phyloP scores from a whole-genome alignment of 2,888 invertebrate genomes.

The Aphodius granarius region DNA sequence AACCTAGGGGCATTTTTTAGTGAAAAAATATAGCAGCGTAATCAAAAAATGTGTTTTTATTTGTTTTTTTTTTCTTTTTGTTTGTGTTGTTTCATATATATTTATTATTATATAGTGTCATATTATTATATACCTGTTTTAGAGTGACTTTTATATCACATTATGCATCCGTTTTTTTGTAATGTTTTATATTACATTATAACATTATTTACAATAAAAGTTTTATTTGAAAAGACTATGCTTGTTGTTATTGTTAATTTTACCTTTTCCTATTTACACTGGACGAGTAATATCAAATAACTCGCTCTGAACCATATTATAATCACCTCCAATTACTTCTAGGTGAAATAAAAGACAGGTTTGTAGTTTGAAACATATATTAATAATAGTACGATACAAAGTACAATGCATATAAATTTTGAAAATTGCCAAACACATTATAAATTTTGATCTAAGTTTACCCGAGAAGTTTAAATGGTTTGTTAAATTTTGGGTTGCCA shows the following conservation, averaged over 20 bases:
- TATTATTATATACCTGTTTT: constrained; percentile 18
- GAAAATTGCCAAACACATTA: background rate
- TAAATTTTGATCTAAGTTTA: background rate
- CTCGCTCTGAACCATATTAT: too few species aligned
- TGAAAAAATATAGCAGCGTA: background rate
- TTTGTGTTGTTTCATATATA: constrained; percentile 9
- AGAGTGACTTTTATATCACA: constrained; percentile 7
- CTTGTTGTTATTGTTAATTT: background rate
- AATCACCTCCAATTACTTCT: too few species aligned
- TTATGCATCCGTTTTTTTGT: constrained; percentile 3
- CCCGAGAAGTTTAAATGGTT: background rate
- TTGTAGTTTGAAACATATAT: constrained; percentile 3
- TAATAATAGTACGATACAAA: constrained; percentile 11
- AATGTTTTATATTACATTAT: constrained; percentile 13
- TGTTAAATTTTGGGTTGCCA: background rate
- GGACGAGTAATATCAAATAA: too few species aligned
- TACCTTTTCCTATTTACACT: background rate
- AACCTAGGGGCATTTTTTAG: background rate
- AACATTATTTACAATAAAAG: constrained; percentile 1
- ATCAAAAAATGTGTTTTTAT: background rate
- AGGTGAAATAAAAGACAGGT: background rate
- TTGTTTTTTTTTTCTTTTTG: background rate
- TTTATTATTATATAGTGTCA: constrained; percentile 5
- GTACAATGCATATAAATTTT: constrained; percentile 6
- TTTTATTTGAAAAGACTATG: background rate